Evolutionary conservation across 1,140 invertebrate genomes (phyloP), one percentile per base, ranked within the genome.

Genomic region (Spodoptera litura): DNA sequence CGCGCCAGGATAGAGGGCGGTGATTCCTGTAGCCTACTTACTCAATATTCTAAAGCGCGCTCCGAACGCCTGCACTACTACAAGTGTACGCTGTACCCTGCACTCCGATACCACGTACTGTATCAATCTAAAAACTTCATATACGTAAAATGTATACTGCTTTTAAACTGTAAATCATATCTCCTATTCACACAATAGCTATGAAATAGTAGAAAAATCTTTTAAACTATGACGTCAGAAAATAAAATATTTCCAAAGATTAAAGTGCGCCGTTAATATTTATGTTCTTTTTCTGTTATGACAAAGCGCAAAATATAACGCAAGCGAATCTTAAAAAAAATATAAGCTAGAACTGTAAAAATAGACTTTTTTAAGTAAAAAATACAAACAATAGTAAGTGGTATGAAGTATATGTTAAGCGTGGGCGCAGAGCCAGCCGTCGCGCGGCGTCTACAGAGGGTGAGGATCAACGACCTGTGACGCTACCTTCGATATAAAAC

Each of bases 1-100:
- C 13, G 68, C 61, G 25, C 74, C 78, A 83, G 80, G 79, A 82
- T 71, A 58, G 78, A 79, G 82, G 78, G 59, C 72, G 80, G 27
- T 25, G 68, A 75, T 70, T 83, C 86, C 86, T 86, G 83, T 84
- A 84, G 87, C 89, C 91, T 88, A 93, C 88, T 93, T 88, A 91
- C 91, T 93, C 91, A 92, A 92, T 93, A 93, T 91, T 92, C 90
- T 84, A 81, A 87, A 88, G 87, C 74, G 80, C 82, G 85, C 87
- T 81, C 81, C 83, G 83, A 44, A 86, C 85, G 85, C 85, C 87
- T 93, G 88, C 89, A 92, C 85, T 89, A 87, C 87, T 87, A 27
- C 73, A 31, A 75, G n/a, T 15, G 35, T 53, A 51, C 56, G 55
- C 15, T 27, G 13, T 38, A 66, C 44, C n/a, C 56, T 27, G 13